Evolutionary conservation across 2,888 invertebrate genomes (phyloP).

Genomic region (Agriopis aurantiaria): DNA sequence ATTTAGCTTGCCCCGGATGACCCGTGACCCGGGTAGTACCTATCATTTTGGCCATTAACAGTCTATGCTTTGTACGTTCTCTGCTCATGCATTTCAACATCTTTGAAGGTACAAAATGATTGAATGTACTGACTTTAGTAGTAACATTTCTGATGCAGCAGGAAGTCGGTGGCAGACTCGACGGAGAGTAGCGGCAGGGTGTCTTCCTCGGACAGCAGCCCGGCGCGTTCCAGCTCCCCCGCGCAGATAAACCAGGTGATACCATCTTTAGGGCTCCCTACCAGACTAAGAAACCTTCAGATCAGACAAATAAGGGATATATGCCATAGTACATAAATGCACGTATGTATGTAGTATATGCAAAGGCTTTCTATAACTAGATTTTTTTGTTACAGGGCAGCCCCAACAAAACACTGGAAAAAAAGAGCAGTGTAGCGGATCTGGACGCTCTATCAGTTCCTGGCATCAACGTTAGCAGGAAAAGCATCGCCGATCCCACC

Average conservation of each 20-base stretch:
- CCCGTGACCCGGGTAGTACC: too few species aligned
- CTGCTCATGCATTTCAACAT: too few species aligned
- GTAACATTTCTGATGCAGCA: slow-evolving; percentile 37
- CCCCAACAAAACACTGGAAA: slow-evolving; percentile 70
- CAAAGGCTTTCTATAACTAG: too few species aligned
- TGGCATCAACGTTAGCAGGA: slow-evolving; percentile 70
- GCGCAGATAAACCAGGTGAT: slow-evolving; percentile 65
- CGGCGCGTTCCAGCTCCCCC: slow-evolving; percentile 75
- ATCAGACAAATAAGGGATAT: too few species aligned
- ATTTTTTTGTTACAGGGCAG: slow-evolving; percentile 58
- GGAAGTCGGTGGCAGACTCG: slow-evolving; percentile 76
- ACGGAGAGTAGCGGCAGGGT: slow-evolving; percentile 78
- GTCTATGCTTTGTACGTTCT: too few species aligned
- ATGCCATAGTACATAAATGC: too few species aligned
- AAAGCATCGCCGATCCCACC: slow-evolving; percentile 83
- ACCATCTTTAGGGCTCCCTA: neutral
- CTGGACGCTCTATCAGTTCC: slow-evolving; percentile 73
- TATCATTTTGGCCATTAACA: too few species aligned
- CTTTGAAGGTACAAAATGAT: too few species aligned
- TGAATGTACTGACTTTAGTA: too few species aligned
- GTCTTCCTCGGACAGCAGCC: slow-evolving; percentile 81
- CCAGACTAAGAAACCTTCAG: too few species aligned
- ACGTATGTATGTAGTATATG: too few species aligned
- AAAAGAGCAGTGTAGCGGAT: slow-evolving; percentile 73
- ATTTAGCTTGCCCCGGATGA: too few species aligned